Base-by-base conservation (phyloP, 2,888 invertebrate species). In the Odontothrips loti region DNA sequence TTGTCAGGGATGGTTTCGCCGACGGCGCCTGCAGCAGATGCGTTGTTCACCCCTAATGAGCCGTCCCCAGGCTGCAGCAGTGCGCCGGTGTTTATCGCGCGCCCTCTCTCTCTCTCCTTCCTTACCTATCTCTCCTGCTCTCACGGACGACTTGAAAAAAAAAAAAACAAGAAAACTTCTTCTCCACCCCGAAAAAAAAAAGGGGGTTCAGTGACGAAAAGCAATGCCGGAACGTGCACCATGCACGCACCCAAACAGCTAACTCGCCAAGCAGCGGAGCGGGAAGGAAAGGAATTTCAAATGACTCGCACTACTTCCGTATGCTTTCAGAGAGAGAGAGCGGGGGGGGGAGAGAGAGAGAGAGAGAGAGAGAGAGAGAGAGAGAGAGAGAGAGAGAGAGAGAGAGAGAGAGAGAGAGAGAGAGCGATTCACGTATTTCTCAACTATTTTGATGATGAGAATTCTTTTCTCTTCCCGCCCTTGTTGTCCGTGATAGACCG, bases 341-440 rank as follows among this genome's bases (percentile, higher is more conserved):
- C 23, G n/a, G 75, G 78, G 58, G 29, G 1, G 23, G 11, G 10
- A 20, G 48, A 48, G 78, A 51, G 79, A 27, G 34, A 51, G 27
- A 79, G 79, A 79, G 20, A 47, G 17, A n/a, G 27, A 10, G 10
- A 23, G 79, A 17, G 43, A 63, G 81, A 43, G 81, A 58, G 23
- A 47, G 79, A 17, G 79, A 47, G 58, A 34, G 81, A 81, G 81
- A 79, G n/a, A 81, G 80, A 80, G 23, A 78, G 68, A n/a, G 23
- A 34, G 20, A 63, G 81, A 81, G 78, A 79, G 78, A 79, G 75
- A 81, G 63, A 75, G 75, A 78, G 68, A 51, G 15, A 51, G 51
- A 51, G 51, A 47, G 43, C 47, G 58, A 75, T 79, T 80, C 80
- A 80, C 79, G 81, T 43, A 43, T 43, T 43, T 43, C 34, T 43